Evolutionary conservation across 2,888 invertebrate species (phyloP), one percentile per base, ranked within the genome.

Genomic region (Ochropleura leucogaster): DNA sequence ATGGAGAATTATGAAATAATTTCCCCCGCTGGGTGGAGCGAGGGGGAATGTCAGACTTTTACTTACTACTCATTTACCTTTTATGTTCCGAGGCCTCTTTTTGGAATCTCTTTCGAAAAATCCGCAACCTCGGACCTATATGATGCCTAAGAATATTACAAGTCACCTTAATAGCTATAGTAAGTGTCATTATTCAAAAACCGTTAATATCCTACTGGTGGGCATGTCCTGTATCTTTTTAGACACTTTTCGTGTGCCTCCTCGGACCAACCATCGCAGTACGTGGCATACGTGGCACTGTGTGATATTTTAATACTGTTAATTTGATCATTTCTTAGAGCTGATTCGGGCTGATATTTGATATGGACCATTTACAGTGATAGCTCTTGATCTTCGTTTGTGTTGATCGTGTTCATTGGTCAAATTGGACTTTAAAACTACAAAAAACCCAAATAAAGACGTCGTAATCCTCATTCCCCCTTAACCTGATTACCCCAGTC

Each of bases 401-500:
- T 55, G 57, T 14, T 30, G 14, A 57, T 57, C 8, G 30, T 4
- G 16, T 4, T 57, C 30, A 30, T 57, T 55, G n/a, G 6, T 20
- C 5, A 55, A 55, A 55, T 1, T 12, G 20, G 1, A 12, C 2
- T 20, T 20, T 12, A 30, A 57, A 57, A 57, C 49, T 14, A 59
- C 3, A 20, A 62, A 63, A 53, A 72, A 16, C 12, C 14, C 49
- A 62, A 18, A 18, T 47, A n/a, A 47, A 79, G 18, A 46, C n/a
- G 63, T 67, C 47, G 44, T 71, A 51, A 79, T 73, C 30, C 57
- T 47, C 63, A 42, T 62, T 60, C 59, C 44, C 10, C n/a, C 20
- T 49, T 74, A 79, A 82, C 73, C 64, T 62, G 47, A 44, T 74
- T 74, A 78, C 70, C 60, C 42, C 53, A 62, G 51, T 74, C 74